Percentiles rank a stretch among this genome's conserved stretches.
These are phyloP conservation scores for Nomia melanderi DNA, from an alignment of 1,140 invertebrate species.

Conservation along the genomic window DNA sequence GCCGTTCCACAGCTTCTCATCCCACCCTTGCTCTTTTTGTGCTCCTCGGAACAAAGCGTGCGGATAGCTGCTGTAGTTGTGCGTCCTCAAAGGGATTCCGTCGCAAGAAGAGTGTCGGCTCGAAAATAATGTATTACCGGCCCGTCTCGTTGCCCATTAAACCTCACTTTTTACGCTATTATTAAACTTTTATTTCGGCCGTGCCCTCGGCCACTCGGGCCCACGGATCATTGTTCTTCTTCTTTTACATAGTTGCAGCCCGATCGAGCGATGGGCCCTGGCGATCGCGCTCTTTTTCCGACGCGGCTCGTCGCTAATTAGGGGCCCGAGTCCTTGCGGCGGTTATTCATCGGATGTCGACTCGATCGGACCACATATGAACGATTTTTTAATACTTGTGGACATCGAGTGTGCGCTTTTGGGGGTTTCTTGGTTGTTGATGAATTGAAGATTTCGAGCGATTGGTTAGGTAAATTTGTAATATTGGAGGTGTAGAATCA, in stretches of 20 bases:
- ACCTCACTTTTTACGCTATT: constrained; percentile 42
- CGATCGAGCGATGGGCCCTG: constrained; percentile 46
- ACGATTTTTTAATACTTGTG: no score
- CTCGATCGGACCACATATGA: no score
- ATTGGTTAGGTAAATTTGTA: no score
- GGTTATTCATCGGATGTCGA: no score
- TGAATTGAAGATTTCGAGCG: no score
- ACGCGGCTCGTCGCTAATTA: no score
- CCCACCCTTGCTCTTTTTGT: constrained; percentile 36
- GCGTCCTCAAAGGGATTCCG: constrained; percentile 49
- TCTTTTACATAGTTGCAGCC: constrained; percentile 16
- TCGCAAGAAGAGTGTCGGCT: constrained; percentile 48
- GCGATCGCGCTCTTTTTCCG: not conserved
- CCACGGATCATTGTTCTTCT: constrained; percentile 38
- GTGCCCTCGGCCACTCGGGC: constrained; percentile 4
- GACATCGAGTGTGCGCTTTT: no score
- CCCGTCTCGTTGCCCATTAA: constrained; percentile 37
- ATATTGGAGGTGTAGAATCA: no score
- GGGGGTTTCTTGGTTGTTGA: no score
- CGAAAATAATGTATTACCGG: constrained; percentile 50
- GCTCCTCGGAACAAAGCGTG: constrained; percentile 48
- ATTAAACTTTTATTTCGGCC: constrained; percentile 42
- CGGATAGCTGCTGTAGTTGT: constrained; percentile 43
- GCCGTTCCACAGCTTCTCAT: not conserved
- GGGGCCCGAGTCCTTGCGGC: no score